Base-by-base conservation (phyloP, 1,140 invertebrate species). In the Ostrea denselamellosa region DNA sequence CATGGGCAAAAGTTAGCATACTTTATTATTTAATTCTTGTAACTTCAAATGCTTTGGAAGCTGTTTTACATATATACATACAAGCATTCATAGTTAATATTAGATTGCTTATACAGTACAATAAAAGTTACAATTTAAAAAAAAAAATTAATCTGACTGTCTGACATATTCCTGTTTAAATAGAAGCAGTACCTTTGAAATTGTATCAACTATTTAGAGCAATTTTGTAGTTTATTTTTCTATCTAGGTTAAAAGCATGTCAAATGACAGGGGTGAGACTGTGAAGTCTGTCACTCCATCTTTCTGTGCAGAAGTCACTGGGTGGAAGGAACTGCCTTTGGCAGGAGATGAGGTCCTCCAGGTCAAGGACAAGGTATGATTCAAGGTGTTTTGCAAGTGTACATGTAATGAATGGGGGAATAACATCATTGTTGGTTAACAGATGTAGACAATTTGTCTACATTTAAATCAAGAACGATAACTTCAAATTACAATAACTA, bases 301-400 rank as follows among this genome's bases (percentile, higher is more conserved):
- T 0, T 97, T 97, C 8, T 97, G 98, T 0, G 97, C 97, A 7
- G 97, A 98, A 94, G 96, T 99, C 44, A 96, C 97, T 58, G 95
- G 95, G 22, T 93, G 93, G 93, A 94, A 91, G 86, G 93, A 93
- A 51, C 94, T 99, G 86, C 99, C 99, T 0, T 93, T 96, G 22
- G 97, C 98, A 81, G 99, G 99, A 0, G 98, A 99, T 91, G 95
- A 96, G 87, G 96, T 99, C 65, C 93, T 98, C 9, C 97, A 99
- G 96, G 97, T 98, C 7, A 95, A 71, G 28, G 28, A 34, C 68
- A 71, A 12, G 68, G 68, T 71, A 71, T 25, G 68, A 12, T 58
- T 96, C 83, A 58, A 19, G 56, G 19, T 5, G 4, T 8, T 14
- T 0, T 58, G 12, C 14, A 58, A 19, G 56, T 58, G 14, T 19